These are phyloP conservation scores for Lochmaea capreae DNA, from an alignment of 2,888 invertebrate genomes.

Conservation along the genomic window DNA sequence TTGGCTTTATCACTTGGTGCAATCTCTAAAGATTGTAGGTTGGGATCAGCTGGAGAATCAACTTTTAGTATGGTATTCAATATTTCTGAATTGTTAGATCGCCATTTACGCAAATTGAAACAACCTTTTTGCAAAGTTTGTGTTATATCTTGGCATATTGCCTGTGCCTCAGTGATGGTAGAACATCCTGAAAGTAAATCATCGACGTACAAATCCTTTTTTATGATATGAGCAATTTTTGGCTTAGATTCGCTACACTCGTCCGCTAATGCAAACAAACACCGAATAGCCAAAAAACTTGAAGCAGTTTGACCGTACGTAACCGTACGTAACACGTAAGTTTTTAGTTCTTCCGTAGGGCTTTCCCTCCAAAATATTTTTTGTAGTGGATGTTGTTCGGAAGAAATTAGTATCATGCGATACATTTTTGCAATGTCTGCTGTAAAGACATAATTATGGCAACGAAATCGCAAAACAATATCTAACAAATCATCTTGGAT, in stretches of 20 bases:
- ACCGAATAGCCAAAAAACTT: not conserved
- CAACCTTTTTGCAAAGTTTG: not conserved
- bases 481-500: not conserved
- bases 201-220: not conserved
- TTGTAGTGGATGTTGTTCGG: not conserved
- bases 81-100: not conserved
- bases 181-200: not conserved
- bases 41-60: not conserved
- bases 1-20: conserved; percentile 6
- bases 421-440: not conserved
- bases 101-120: not conserved
- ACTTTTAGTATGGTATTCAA: not conserved
- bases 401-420: not conserved
- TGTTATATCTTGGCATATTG: not conserved
- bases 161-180: not conserved
- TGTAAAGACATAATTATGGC: not conserved
- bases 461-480: not conserved
- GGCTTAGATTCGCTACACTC: not conserved
- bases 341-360: not conserved
- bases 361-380: not conserved
- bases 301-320: not conserved
- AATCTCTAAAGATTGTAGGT: not conserved
- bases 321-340: not conserved
- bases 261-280: not conserved
- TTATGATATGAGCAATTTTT: not conserved